phyloP scores from a whole-genome alignment of 2,113 vertebrate species.

The Petaurus breviceps region DNA sequence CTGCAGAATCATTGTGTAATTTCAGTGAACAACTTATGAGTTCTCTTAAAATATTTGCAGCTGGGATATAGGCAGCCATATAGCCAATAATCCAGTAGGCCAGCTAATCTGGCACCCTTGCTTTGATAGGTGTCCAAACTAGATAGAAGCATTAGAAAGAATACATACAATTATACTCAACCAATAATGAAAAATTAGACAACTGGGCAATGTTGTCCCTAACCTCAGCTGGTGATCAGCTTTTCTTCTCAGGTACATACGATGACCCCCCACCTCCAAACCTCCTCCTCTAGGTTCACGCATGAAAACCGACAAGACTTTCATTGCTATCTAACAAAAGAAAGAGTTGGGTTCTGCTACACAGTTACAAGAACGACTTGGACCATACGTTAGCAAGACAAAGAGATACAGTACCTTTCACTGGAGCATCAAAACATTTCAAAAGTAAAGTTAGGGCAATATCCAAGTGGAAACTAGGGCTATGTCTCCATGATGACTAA shows the following conservation, averaged over 20 bases:
- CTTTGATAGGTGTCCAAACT: conserved; percentile 72
- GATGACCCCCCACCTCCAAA: not conserved
- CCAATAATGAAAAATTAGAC: conserved; percentile 68
- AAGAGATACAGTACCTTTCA: conserved; percentile 52
- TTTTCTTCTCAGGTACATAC: conserved; percentile 55
- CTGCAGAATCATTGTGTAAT: conserved; percentile 68
- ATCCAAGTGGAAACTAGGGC: conserved; percentile 49
- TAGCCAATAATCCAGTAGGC: conserved; percentile 65
- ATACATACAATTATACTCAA: conserved; percentile 64
- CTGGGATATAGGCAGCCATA: conserved; percentile 49
- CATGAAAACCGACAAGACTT: conserved; percentile 54
- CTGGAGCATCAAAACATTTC: conserved; percentile 45
- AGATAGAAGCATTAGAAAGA: conserved; percentile 65
- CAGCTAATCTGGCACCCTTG: conserved; percentile 69
- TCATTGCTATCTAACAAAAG: conserved; percentile 46
- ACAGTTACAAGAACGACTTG: not conserved
- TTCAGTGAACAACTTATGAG: conserved; percentile 63
- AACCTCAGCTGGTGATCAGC: conserved; percentile 61
- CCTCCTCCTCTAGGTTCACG: conserved; percentile 26
- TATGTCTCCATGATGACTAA: conserved; percentile 13
- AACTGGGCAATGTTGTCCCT: conserved; percentile 71
- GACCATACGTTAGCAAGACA: not conserved
- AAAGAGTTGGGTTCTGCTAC: conserved; percentile 23
- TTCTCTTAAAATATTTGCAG: conserved; percentile 71
- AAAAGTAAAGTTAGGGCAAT: conserved; percentile 44